A percentile compares a stretch with the other conserved stretches of the same genome.
phyloP scores from a whole-genome alignment of 2,113 vertebrate species.

The Hippocampus comes region DNA sequence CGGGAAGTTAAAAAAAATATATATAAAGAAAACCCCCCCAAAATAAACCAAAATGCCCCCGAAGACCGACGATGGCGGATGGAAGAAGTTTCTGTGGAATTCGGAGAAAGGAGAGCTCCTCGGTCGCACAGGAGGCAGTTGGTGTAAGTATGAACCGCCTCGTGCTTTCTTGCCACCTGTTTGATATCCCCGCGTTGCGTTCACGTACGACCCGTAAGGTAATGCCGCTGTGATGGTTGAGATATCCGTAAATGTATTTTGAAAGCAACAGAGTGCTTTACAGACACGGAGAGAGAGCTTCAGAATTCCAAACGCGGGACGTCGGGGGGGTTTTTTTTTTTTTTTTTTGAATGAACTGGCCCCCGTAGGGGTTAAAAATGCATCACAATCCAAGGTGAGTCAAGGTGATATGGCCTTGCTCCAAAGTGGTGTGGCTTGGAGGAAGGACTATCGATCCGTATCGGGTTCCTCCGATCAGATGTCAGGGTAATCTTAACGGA shows the following conservation, averaged over 20 bases:
- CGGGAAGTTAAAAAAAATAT: slow-evolving; percentile 17
- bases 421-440: slow-evolving; percentile 17
- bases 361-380: slow-evolving; percentile 83
- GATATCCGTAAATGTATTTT: background rate
- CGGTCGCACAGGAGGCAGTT: slow-evolving; percentile 84
- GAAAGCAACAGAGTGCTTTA: background rate
- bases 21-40: slow-evolving; percentile 6
- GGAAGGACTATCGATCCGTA: slow-evolving; percentile 32
- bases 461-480: slow-evolving; percentile 48
- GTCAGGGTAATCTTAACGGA: slow-evolving; percentile 41
- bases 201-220: background rate
- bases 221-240: background rate
- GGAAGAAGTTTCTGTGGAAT: slow-evolving; percentile 88
- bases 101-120: slow-evolving; percentile 84
- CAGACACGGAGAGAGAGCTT: background rate
- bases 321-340: slow-evolving; percentile 1
- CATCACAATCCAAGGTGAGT: slow-evolving; percentile 88
- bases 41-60: slow-evolving; percentile 36
- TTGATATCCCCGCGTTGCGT: slow-evolving; percentile 58
- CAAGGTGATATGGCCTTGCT: slow-evolving; percentile 78
- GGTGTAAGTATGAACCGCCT: slow-evolving; percentile 78
- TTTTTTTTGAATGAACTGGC: background rate
- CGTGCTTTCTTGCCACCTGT: slow-evolving; percentile 66
- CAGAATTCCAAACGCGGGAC: background rate
- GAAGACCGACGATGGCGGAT: slow-evolving; percentile 83